Evolutionary conservation across 2,888 invertebrate species (phyloP).

Genomic region (Athripsodes cinereus): DNA sequence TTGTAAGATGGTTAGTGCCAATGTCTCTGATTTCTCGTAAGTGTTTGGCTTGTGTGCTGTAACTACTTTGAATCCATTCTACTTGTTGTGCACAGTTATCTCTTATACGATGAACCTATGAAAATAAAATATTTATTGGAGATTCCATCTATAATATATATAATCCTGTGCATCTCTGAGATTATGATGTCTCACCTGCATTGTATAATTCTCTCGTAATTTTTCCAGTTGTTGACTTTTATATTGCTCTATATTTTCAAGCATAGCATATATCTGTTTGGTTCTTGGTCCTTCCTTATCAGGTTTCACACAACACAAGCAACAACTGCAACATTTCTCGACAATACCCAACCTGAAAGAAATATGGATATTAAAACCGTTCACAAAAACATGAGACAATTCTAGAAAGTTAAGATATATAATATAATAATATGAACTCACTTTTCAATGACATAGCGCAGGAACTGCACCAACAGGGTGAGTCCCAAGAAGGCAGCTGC

Average conservation of each 20-base stretch:
- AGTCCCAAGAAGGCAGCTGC: constrained; percentile 74
- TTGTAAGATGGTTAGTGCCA: constrained; percentile 80
- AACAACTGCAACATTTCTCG: constrained; percentile 74
- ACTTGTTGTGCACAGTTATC: constrained; percentile 92
- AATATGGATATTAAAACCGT: no score
- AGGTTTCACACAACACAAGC: constrained; percentile 61
- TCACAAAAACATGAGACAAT: not conserved
- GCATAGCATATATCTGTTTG: constrained; percentile 78
- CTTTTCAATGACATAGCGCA: constrained; percentile 65
- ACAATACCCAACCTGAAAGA: constrained; percentile 61
- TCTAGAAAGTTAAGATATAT: not conserved
- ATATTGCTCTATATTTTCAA: constrained; percentile 86
- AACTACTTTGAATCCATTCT: constrained; percentile 90
- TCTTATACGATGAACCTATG: constrained; percentile 78
- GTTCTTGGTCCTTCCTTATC: constrained; percentile 69
- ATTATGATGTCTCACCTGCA: constrained; percentile 55
- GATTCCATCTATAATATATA: no score
- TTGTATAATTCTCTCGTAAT: constrained; percentile 85
- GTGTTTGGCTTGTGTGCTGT: constrained; percentile 80
- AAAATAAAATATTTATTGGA: no score
- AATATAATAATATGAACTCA: constrained; percentile 34
- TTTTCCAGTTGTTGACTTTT: constrained; percentile 84
- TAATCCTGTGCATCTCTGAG: no score
- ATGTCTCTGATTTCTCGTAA: constrained; percentile 85
- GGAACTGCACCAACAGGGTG: constrained; percentile 72